Percentiles rank a stretch among this genome's conserved stretches.
Evolutionary conservation across 2,888 invertebrate species (phyloP).

Genomic region (Ophion costatus): DNA sequence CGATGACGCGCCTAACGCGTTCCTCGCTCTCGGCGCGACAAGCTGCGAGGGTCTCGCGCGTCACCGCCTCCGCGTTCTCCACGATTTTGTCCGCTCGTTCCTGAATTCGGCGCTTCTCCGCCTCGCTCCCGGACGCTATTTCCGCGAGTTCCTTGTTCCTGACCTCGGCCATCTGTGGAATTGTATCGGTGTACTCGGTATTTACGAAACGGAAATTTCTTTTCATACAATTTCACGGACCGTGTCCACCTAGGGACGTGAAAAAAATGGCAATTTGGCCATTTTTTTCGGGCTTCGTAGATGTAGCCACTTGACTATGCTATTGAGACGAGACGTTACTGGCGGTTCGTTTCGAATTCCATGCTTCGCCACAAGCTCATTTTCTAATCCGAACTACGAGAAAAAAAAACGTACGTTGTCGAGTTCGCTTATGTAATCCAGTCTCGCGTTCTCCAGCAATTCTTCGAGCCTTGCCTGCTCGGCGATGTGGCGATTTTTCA

Average conservation of each 20-base stretch:
- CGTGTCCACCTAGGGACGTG: too few relatives aligned
- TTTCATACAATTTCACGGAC: not conserved
- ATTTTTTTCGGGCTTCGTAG: too few relatives aligned
- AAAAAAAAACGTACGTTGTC: slow-evolving; percentile 72
- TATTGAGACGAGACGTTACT: too few relatives aligned
- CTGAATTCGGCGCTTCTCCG: slow-evolving; percentile 74
- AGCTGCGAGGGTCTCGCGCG: slow-evolving; percentile 76
- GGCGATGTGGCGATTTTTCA: slow-evolving; percentile 66
- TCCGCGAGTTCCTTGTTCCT: slow-evolving; percentile 74
- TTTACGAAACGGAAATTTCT: not conserved
- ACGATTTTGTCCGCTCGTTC: slow-evolving; percentile 76
- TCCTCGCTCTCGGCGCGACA: slow-evolving; percentile 78
- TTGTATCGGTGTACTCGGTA: not conserved
- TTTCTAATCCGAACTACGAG: not conserved
- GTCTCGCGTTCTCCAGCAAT: slow-evolving; percentile 70
- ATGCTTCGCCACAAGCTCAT: too few relatives aligned
- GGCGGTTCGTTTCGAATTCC: too few relatives aligned
- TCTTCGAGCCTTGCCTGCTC: slow-evolving; percentile 70
- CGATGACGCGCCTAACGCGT: slow-evolving; percentile 76
- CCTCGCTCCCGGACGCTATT: slow-evolving; percentile 73
- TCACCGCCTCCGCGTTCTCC: slow-evolving; percentile 77
- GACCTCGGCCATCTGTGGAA: slow-evolving; percentile 71
- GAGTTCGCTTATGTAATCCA: slow-evolving; percentile 72
- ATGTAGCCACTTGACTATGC: too few relatives aligned
- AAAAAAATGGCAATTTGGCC: too few relatives aligned